Percentiles rank a stretch among this genome's conserved stretches.
phyloP scores from a whole-genome alignment of 2,113 vertebrate genomes.

The Mystacornis crossleyi region DNA sequence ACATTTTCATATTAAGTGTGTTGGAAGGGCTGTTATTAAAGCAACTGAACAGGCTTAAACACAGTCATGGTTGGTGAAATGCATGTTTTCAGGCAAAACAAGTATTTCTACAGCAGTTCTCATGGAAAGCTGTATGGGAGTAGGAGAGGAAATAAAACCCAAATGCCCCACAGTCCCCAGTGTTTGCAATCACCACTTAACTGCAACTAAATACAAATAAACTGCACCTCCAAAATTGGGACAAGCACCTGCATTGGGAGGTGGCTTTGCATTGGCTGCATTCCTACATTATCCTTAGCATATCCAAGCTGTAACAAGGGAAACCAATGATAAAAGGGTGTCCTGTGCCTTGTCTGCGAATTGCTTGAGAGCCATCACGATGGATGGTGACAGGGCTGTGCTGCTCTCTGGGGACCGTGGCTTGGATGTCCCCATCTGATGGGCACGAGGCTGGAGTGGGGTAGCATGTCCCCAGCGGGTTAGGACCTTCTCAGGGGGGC shows the following conservation, averaged over 20 bases:
- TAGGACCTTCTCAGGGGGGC: neutral
- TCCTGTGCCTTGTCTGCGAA: neutral
- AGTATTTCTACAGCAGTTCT: neutral
- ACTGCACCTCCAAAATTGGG: neutral
- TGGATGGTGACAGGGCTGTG: neutral
- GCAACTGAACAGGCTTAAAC: neutral
- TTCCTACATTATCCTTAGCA: neutral
- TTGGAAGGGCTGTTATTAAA: neutral
- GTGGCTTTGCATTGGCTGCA: too few species aligned
- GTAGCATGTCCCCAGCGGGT: rapidly evolving
- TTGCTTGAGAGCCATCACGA: neutral
- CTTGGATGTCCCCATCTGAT: neutral
- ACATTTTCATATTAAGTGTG: neutral
- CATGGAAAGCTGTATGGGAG: neutral
- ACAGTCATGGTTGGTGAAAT: neutral
- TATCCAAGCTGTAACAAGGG: neutral
- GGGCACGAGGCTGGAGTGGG: rapidly evolving
- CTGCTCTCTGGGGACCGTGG: neutral
- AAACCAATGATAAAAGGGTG: neutral
- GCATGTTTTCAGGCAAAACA: neutral
- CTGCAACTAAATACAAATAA: neutral
- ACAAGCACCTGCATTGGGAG: neutral
- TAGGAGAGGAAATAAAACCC: neutral
- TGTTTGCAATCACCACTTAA: neutral
- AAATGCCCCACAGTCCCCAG: rapidly evolving